Conservation (phyloP, 92 coral and sea anemone species). For the Paragorgia papillata region DNA sequence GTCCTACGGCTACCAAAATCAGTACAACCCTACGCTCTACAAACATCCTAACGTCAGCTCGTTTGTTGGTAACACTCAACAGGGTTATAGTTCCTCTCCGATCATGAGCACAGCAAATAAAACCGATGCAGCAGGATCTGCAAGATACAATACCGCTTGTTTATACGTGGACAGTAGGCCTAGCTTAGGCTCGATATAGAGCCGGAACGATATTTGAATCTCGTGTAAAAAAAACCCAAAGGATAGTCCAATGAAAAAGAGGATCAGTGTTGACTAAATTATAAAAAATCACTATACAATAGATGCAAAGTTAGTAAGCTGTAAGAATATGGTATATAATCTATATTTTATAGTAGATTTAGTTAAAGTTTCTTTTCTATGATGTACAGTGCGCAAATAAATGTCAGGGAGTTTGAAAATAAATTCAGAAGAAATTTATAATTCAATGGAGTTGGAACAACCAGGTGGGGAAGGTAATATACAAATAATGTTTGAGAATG, state of each 20-base stretch:
- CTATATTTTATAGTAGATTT: not conserved
- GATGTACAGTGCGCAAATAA: not conserved
- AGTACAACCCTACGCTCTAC: slow-evolving; percentile 34
- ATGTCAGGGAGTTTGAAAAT: too few relatives aligned
- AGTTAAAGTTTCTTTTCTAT: not conserved
- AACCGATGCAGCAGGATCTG: slow-evolving; percentile 9
- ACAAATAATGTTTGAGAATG: too few relatives aligned
- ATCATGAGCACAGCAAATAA: slow-evolving; percentile 21
- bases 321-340: not conserved
- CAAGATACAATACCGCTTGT: slow-evolving; percentile 41
- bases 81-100: slow-evolving; percentile 28
- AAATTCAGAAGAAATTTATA: too few relatives aligned
- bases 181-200: slow-evolving; percentile 35
- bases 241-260: not conserved
- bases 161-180: slow-evolving; percentile 36
- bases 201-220: not conserved
- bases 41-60: slow-evolving; percentile 33
- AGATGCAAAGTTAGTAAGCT: not conserved
- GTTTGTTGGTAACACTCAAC: slow-evolving; percentile 43
- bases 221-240: not conserved
- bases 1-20: slow-evolving; percentile 42
- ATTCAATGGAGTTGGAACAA: too few relatives aligned
- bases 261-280: not conserved
- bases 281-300: not conserved
- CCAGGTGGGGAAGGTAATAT: too few relatives aligned